These are phyloP conservation scores for Crypturellus tataupa DNA, from an alignment of 2,797 vertebrate species.

Conservation along the genomic window DNA sequence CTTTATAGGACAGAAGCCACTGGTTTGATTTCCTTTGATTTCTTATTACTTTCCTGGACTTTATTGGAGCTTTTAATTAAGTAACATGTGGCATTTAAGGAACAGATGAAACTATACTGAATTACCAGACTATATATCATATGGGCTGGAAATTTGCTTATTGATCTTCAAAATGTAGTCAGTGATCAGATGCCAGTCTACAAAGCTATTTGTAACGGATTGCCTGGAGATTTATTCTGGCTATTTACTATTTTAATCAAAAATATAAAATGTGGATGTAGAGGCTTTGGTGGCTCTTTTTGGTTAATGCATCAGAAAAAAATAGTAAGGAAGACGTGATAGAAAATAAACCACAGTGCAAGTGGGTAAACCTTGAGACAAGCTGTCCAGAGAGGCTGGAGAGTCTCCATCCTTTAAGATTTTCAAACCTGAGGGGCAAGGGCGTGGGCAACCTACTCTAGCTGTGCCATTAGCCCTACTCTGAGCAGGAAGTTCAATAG, in stretches of 20 bases:
- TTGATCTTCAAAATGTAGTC: not conserved
- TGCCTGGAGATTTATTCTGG: not conserved
- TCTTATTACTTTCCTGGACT: not conserved
- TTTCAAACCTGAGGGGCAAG: not conserved
- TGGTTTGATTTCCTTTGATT: not conserved
- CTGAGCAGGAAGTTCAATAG: not conserved
- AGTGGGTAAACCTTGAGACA: not conserved
- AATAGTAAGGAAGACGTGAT: not conserved
- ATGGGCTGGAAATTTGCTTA: not conserved
- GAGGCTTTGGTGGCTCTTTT: not conserved
- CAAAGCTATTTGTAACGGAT: not conserved
- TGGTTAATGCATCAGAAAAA: not conserved
- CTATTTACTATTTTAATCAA: not conserved
- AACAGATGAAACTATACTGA: not conserved
- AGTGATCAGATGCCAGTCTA: not conserved
- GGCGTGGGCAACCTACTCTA: not conserved
- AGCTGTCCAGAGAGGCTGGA: not conserved
- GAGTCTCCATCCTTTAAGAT: not conserved
- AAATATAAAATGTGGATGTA: not conserved
- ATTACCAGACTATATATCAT: not conserved
- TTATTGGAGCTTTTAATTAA: not conserved
- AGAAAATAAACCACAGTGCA: not conserved
- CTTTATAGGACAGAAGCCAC: not conserved
- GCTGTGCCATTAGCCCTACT: rapidly evolving
- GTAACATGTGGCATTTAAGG: not conserved